Percentiles rank a stretch among this genome's conserved stretches.
Evolutionary conservation across 2,888 invertebrate species (phyloP).

Genomic region (Tetheella fluctuosa): DNA sequence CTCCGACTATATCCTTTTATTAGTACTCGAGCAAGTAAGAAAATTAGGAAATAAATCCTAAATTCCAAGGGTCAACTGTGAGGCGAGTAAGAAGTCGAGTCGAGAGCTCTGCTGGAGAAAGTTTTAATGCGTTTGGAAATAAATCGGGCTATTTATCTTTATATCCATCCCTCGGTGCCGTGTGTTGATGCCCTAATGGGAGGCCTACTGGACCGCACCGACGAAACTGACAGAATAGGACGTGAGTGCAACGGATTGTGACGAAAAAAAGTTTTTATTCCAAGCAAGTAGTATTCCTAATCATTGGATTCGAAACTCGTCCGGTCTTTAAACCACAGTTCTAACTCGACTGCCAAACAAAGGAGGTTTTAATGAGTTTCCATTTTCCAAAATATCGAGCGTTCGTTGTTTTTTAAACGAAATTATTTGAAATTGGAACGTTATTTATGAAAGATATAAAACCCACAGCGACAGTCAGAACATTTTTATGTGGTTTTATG

Average conservation of each 20-base stretch:
- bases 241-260: conserved; percentile 18
- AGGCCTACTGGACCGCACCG: conserved; percentile 19
- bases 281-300: conserved; percentile 11
- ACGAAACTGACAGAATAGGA: conserved; percentile 25
- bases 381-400: background rate
- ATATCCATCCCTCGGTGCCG: conserved; percentile 55
- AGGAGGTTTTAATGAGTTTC: conserved; percentile 1
- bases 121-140: conserved; percentile 74
- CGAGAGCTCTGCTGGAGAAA: conserved; percentile 52
- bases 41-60: conserved; percentile 38
- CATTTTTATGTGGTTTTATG: background rate
- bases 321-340: background rate
- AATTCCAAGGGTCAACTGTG: conserved; percentile 52
- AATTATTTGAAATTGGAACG: background rate
- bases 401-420: background rate
- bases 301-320: background rate
- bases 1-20: conserved; percentile 27
- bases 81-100: conserved; percentile 39
- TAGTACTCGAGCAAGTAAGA: conserved; percentile 33
- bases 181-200: conserved; percentile 34
- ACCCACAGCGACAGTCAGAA: background rate
- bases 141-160: conserved; percentile 75
- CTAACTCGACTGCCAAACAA: background rate
- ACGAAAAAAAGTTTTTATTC: background rate
- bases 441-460: background rate